Evolutionary conservation across 2,888 invertebrate genomes (phyloP).

Genomic region (Candidula unifasciata): DNA sequence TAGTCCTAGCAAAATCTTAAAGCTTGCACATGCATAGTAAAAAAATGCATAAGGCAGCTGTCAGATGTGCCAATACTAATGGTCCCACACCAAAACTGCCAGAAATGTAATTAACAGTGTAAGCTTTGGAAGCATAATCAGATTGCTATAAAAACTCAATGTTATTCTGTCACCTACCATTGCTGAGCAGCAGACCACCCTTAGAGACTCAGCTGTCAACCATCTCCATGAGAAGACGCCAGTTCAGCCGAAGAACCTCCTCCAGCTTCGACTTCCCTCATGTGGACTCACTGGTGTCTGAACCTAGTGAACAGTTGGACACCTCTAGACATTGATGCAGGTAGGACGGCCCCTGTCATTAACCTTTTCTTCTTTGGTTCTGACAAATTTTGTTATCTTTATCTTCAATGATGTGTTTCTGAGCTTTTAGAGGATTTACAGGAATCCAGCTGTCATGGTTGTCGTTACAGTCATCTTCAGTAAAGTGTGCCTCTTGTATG

Average conservation of each 20-base stretch:
- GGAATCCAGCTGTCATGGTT: neutral
- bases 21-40: no score
- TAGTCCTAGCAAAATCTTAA: no score
- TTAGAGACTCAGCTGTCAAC: constrained; percentile 40
- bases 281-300: constrained; percentile 56
- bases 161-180: neutral
- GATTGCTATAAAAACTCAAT: no score
- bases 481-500: neutral
- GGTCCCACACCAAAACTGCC: no score
- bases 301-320: constrained; percentile 56
- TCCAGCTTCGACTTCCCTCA: constrained; percentile 64
- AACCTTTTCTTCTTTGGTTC: neutral
- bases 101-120: no score
- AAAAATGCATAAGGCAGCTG: no score
- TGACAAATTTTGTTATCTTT: neutral
- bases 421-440: neutral
- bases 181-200: constrained; percentile 5
- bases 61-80: no score
- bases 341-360: constrained; percentile 42
- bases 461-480: neutral
- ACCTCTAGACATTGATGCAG: constrained; percentile 55
- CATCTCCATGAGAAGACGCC: constrained; percentile 34
- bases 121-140: no score
- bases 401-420: neutral
- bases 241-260: constrained; percentile 46